These are phyloP conservation scores for Zoanthus sociatus DNA, from an alignment of 92 coral and sea anemone genomes.

Conservation along the genomic window DNA sequence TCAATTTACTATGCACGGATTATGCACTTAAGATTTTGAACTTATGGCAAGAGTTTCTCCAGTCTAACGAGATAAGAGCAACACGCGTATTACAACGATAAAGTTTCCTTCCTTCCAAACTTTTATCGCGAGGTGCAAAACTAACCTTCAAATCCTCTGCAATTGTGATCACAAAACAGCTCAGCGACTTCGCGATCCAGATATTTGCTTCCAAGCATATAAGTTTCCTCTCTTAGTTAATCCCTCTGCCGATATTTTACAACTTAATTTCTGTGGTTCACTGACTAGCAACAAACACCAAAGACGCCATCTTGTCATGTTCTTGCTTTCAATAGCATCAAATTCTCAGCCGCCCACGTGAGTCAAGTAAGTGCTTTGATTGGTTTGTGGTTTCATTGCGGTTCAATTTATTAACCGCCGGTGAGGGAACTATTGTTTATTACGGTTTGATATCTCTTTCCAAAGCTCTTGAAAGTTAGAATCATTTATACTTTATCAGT, in stretches of 20 bases:
- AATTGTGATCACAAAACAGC: background rate
- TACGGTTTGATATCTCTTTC: background rate
- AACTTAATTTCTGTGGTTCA: slow-evolving; percentile 29
- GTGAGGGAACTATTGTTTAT: slow-evolving; percentile 11
- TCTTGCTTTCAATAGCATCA: slow-evolving; percentile 34
- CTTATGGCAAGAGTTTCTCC: slow-evolving; percentile 3
- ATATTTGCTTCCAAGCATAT: background rate
- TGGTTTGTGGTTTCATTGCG: slow-evolving; percentile 41
- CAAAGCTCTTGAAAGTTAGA: background rate
- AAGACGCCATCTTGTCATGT: slow-evolving; percentile 48
- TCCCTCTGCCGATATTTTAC: slow-evolving; percentile 3
- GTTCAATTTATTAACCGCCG: slow-evolving; percentile 23
- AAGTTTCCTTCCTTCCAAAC: background rate
- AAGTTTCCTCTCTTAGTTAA: background rate
- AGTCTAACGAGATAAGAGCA: background rate
- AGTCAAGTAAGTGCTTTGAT: slow-evolving; percentile 13
- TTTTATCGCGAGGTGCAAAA: background rate
- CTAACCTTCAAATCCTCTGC: background rate
- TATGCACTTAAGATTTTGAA: background rate
- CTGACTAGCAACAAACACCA: slow-evolving; percentile 41
- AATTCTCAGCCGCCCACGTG: slow-evolving; percentile 34
- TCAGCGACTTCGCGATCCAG: background rate
- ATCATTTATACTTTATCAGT: background rate
- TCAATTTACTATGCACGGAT: background rate
- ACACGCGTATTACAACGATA: background rate